Conservation (phyloP, 2,113 vertebrate genomes). For the Isurus oxyrinchus region DNA sequence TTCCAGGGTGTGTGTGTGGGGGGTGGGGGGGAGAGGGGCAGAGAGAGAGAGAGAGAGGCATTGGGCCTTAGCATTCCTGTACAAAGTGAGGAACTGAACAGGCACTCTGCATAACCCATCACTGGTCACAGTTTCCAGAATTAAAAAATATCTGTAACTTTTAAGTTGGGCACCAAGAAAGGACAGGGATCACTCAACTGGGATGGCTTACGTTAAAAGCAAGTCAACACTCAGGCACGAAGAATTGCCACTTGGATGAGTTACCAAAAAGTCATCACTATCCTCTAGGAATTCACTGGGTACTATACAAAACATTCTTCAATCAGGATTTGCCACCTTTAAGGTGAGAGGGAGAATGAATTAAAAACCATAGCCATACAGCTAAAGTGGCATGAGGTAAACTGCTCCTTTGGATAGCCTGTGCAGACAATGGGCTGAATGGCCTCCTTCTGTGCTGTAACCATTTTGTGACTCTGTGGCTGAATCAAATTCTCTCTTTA, state of each 20-base stretch:
- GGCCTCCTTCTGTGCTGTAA: too few species aligned
- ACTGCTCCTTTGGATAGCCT: too few species aligned
- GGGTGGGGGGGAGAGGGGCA: neutral
- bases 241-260: neutral
- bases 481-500: neutral
- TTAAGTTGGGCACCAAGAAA: neutral
- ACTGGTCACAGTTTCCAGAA: neutral
- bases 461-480: neutral
- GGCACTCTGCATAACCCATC: neutral
- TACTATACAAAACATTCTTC: neutral
- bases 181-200: neutral
- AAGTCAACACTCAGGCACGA: neutral
- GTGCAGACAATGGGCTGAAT: too few species aligned
- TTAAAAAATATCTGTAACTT: neutral
- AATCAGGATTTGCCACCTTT: neutral
- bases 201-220: neutral
- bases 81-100: neutral
- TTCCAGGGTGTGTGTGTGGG: neutral
- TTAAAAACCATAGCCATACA: neutral
- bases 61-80: neutral
- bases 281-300: neutral
- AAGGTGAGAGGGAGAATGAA: neutral
- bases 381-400: neutral
- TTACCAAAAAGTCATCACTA: neutral
- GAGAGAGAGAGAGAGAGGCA: neutral